These are phyloP conservation scores for Atherinosoma microstoma DNA, from an alignment of 2,797 vertebrate species.

Conservation along the genomic window DNA sequence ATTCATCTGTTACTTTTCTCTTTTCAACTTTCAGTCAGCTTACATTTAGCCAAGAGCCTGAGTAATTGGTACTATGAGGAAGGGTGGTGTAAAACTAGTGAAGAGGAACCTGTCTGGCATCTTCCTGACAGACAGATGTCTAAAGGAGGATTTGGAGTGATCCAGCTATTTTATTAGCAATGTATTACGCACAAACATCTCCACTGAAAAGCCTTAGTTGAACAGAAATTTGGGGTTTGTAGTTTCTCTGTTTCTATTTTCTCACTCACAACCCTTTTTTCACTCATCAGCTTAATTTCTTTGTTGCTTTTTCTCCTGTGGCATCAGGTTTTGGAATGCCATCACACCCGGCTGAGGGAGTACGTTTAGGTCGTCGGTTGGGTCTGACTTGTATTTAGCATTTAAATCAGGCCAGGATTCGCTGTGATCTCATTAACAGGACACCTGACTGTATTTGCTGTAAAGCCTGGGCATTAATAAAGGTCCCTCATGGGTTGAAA, in stretches of 20 bases:
- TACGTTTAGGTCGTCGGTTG: slow-evolving; percentile 59
- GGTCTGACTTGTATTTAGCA: slow-evolving; percentile 76
- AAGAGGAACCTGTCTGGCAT: slow-evolving; percentile 30
- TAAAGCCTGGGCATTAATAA: slow-evolving; percentile 76
- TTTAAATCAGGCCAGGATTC: slow-evolving; percentile 74
- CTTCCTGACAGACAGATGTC: slow-evolving; percentile 40
- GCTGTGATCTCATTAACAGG: slow-evolving; percentile 75
- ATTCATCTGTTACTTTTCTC: slow-evolving; percentile 67
- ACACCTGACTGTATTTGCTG: slow-evolving; percentile 76
- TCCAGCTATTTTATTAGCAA: slow-evolving; percentile 30
- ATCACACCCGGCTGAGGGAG: slow-evolving; percentile 39
- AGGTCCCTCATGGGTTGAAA: slow-evolving; percentile 63
- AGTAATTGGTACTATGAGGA: slow-evolving; percentile 57
- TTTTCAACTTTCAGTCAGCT: slow-evolving; percentile 65
- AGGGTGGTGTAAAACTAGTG: slow-evolving; percentile 10
- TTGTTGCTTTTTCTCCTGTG: slow-evolving; percentile 15
- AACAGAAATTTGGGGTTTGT: not conserved
- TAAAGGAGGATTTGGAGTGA: slow-evolving; percentile 39
- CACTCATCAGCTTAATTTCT: not conserved
- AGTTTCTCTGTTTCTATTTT: not conserved
- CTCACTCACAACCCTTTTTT: not conserved
- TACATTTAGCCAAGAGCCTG: slow-evolving; percentile 54
- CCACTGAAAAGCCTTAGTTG: slow-evolving; percentile 6
- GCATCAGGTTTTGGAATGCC: slow-evolving; percentile 47
- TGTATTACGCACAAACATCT: slow-evolving; percentile 20